Percentiles rank a stretch among this genome's conserved stretches.
These are phyloP conservation scores for Eucera pruinosa DNA, from an alignment of 2,888 invertebrate species.

Conservation along the genomic window DNA sequence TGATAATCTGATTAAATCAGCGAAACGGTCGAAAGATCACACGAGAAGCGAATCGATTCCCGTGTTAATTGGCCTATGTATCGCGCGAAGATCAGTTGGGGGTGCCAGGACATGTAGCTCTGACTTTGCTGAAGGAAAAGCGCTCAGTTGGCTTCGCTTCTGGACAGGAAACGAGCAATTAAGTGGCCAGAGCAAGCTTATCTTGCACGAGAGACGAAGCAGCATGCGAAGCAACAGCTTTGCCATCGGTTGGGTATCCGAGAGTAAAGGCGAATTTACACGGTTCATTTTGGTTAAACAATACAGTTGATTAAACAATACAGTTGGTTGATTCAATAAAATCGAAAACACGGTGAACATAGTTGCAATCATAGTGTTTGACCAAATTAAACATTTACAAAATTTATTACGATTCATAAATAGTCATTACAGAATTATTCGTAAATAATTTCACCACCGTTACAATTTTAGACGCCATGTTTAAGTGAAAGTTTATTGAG, in stretches of 20 bases:
- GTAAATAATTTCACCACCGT: no score
- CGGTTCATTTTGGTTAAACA: no score
- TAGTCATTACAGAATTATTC: no score
- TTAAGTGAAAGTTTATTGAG: no score
- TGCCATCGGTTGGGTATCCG: slow-evolving; percentile 20
- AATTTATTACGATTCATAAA: no score
- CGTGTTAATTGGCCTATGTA: slow-evolving; percentile 11
- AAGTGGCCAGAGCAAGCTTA: slow-evolving; percentile 78
- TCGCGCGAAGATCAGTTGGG: neutral
- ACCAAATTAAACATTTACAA: no score
- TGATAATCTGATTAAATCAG: slow-evolving; percentile 10
- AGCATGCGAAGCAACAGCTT: slow-evolving; percentile 49
- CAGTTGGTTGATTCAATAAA: no score
- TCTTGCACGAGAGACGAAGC: slow-evolving; percentile 69
- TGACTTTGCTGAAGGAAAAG: slow-evolving; percentile 26
- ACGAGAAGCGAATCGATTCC: slow-evolving; percentile 1
- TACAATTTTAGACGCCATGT: no score
- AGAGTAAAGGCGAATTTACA: neutral
- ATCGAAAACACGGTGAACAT: no score
- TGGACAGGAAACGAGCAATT: slow-evolving; percentile 83
- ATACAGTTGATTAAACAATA: no score
- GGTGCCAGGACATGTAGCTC: slow-evolving; percentile 14
- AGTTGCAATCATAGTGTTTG: no score
- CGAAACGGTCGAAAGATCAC: neutral
- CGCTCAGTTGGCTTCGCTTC: slow-evolving; percentile 66